Evolutionary conservation across 2,797 vertebrate species (phyloP).

Genomic region (Pantherophis alleghaniensis): DNA sequence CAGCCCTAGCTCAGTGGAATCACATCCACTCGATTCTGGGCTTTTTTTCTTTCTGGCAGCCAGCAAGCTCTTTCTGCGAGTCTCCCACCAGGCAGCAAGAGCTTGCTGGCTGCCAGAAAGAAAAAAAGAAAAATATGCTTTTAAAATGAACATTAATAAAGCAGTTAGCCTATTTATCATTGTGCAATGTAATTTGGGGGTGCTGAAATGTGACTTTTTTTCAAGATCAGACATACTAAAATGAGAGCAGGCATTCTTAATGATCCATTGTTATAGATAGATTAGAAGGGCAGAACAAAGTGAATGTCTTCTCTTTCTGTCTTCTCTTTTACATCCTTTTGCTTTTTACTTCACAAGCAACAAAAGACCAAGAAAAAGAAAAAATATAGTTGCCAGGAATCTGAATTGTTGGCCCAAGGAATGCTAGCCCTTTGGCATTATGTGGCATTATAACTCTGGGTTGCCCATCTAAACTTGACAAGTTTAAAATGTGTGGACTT

Average conservation of each 20-base stretch:
- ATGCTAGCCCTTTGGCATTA: neutral
- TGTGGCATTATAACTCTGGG: neutral
- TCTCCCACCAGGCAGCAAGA: too few relatives aligned
- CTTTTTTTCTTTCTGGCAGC: too few relatives aligned
- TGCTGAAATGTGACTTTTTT: neutral
- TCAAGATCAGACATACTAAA: conserved; percentile 8
- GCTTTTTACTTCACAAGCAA: neutral
- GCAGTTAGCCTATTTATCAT: neutral
- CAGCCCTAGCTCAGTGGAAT: too few relatives aligned
- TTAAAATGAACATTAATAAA: neutral
- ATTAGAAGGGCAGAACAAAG: neutral
- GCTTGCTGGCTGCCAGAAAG: too few relatives aligned
- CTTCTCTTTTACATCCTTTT: neutral
- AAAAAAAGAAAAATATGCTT: too few relatives aligned
- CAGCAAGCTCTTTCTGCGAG: too few relatives aligned
- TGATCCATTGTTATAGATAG: neutral
- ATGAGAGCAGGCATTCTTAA: neutral
- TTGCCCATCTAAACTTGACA: neutral
- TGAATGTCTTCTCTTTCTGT: neutral
- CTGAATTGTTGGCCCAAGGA: neutral
- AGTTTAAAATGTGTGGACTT: neutral
- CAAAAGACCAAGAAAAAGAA: neutral
- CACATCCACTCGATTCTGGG: too few relatives aligned
- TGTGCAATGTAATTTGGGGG: neutral
- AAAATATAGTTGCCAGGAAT: neutral